These are phyloP conservation scores for Melanerpes formicivorus DNA, from an alignment of 2,113 vertebrate genomes.

Conservation along the genomic window DNA sequence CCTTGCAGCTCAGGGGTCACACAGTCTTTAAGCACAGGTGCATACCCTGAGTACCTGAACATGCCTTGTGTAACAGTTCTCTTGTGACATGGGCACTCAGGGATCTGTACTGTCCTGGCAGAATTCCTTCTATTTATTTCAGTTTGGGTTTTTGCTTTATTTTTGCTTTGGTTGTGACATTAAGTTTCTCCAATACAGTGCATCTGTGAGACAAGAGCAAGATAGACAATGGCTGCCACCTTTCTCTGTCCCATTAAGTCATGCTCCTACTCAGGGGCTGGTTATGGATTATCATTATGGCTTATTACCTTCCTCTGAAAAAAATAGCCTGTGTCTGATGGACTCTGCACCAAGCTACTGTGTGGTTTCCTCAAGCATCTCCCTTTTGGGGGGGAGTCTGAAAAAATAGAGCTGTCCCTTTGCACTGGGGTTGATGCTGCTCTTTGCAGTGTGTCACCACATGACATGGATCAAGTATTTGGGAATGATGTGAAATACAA, in stretches of 20 bases:
- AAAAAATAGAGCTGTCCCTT: neutral
- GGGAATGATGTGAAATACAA: neutral
- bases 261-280: neutral
- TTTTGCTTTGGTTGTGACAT: neutral
- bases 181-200: neutral
- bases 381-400: neutral
- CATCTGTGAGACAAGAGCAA: neutral
- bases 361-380: neutral
- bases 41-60: neutral
- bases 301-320: neutral
- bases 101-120: neutral
- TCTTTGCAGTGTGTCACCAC: neutral
- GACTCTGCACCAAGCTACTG: fast-evolving
- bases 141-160: too few relatives aligned
- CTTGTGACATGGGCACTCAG: neutral
- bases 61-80: neutral
- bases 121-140: neutral
- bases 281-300: neutral
- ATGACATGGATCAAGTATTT: neutral
- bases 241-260: fast-evolving
- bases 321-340: neutral
- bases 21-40: neutral
- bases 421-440: neutral
- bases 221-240: neutral
- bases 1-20: neutral